Evolutionary conservation across 1,140 invertebrate genomes (phyloP).

Genomic region (Stegodyphus dumicola): DNA sequence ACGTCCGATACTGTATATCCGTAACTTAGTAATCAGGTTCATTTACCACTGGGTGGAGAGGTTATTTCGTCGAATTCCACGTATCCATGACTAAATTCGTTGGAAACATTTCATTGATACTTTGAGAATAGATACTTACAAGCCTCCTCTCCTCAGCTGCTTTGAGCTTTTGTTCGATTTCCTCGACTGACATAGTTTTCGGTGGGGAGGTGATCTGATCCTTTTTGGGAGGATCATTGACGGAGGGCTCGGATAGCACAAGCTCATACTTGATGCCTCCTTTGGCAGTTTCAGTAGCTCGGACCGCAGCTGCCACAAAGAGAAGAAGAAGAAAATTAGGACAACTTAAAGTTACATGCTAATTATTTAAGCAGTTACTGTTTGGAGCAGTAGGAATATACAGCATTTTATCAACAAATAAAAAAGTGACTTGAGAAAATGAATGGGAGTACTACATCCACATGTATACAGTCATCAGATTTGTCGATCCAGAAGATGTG

Average conservation of each 20-base stretch:
- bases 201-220: conserved; percentile 64
- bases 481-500: no score
- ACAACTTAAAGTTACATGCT: neutral
- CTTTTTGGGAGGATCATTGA: conserved; percentile 66
- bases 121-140: conserved; percentile 2
- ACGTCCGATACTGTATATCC: no score
- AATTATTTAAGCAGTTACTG: neutral
- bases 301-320: neutral
- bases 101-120: no score
- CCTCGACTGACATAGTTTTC: conserved; percentile 77
- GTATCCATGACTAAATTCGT: no score
- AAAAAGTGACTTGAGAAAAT: neutral
- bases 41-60: no score
- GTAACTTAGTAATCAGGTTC: no score
- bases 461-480: neutral
- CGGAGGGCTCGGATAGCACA: conserved; percentile 85
- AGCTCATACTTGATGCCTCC: conserved; percentile 93
- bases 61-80: no score
- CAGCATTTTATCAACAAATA: neutral
- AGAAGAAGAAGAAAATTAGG: neutral
- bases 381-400: neutral
- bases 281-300: conserved; percentile 66
- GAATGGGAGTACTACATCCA: neutral
- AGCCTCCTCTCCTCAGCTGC: conserved; percentile 89
- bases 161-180: conserved; percentile 89